phyloP scores from a whole-genome alignment of 2,797 vertebrate species.

The Catostomus latipinnis region DNA sequence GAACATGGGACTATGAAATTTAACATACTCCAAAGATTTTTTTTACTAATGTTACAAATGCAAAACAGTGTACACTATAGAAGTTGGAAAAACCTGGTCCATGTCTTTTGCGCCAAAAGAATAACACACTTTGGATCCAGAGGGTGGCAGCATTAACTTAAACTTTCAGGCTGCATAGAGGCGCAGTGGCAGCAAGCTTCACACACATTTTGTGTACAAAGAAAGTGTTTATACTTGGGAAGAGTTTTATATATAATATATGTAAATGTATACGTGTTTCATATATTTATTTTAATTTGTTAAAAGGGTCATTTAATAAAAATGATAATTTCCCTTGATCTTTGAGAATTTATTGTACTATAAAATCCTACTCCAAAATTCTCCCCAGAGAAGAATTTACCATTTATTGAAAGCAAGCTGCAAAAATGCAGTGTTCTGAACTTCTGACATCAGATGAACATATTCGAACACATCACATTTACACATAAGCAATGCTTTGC shows the following conservation, averaged over 20 bases:
- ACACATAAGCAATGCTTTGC: too few species aligned
- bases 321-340: not conserved
- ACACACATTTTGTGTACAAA: not conserved
- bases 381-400: too few species aligned
- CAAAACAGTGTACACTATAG: too few species aligned
- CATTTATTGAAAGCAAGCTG: too few species aligned
- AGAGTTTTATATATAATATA: not conserved
- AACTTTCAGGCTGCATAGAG: not conserved
- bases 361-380: too few species aligned
- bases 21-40: not conserved
- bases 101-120: not conserved
- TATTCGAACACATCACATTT: too few species aligned
- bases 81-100: not conserved
- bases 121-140: constrained; percentile 21
- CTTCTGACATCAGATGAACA: too few species aligned
- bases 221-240: not conserved
- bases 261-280: not conserved
- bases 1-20: not conserved
- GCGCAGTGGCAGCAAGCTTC: not conserved
- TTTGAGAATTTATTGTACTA: not conserved
- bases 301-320: not conserved
- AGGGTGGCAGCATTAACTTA: constrained; percentile 33
- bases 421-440: too few species aligned
- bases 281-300: not conserved
- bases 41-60: not conserved